Base-by-base conservation (phyloP, 2,113 vertebrate genomes). In the Oxyruncus cristatus region DNA sequence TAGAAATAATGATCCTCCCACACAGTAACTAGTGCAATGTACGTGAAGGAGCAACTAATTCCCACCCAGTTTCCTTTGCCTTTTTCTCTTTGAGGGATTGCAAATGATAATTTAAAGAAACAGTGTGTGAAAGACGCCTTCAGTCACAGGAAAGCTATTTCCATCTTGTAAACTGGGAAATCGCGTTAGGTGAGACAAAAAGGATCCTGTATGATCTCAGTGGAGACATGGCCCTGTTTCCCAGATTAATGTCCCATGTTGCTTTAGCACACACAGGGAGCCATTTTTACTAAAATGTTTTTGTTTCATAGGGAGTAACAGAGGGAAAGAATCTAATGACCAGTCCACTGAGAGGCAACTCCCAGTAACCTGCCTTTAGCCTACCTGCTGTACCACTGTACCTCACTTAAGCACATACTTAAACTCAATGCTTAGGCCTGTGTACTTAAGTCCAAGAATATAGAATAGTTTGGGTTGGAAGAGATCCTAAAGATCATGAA, bases 1-100 rank as follows among this genome's bases (percentile, higher is more conserved):
- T 97, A 97, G 94, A 89, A 95, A 95, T 95, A 95, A 93, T 93
- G 93, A 96, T 94, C 94, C 95, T 94, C 96, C 97, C 94, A 95
- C 95, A 95, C 95, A 93, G 89, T 92, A 96, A 95, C 92, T 93
- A 96, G 74, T 66, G 95, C 95, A 97, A 93, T 41, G 94, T 92
- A 95, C 61, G 18, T 91, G 91, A 86, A 97, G 89, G 68, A 95
- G 93, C 66, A 94, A 80, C 92, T 96, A 97, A 97, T 97, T 97
- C 95, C 91, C 96, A 95, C 96, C 90, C 94, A 92, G 92, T 92
- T 96, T 92, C 84, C 84, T 93, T 94, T 88, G 85, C 96, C 58
- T 97, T 52, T 86, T 93, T 97, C 85, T 91, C 92, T 95, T 83
- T 97, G 96, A 94, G 93, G 95, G 72, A 95, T 88, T 96, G 89